Conservation (phyloP, 2,888 invertebrate species). For the Drosophila borealis region DNA sequence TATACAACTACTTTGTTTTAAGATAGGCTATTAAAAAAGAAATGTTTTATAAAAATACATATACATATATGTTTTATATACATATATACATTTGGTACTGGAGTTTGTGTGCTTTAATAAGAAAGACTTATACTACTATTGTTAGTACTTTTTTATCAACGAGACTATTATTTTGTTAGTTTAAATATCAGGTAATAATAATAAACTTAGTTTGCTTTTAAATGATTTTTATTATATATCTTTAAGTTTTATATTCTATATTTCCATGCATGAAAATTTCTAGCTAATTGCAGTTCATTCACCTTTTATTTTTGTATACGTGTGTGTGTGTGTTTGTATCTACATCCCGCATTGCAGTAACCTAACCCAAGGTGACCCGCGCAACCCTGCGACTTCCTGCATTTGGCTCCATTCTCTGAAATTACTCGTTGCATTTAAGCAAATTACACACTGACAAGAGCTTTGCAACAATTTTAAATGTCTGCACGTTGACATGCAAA, state of each 20-base stretch:
- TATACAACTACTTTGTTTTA: too few species aligned
- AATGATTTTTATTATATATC: too few species aligned
- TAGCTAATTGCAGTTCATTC: conserved; percentile 23
- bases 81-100: too few species aligned
- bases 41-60: too few species aligned
- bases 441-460: conserved; percentile 26
- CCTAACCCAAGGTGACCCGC: conserved; percentile 20
- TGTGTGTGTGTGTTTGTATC: not conserved
- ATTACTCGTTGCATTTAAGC: conserved; percentile 28
- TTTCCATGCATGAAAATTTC: not conserved
- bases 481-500: conserved; percentile 37
- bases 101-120: too few species aligned
- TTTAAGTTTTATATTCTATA: not conserved
- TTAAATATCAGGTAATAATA: too few species aligned
- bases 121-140: too few species aligned
- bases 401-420: not conserved
- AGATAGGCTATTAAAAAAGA: too few species aligned
- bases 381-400: not conserved
- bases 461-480: conserved; percentile 13
- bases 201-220: too few species aligned
- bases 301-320: conserved; percentile 11
- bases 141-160: too few species aligned
- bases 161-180: too few species aligned
- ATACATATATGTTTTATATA: too few species aligned
- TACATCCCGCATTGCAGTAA: conserved; percentile 14